Conservation (phyloP, 2,797 vertebrate species). For the Xerus rutilus region DNA sequence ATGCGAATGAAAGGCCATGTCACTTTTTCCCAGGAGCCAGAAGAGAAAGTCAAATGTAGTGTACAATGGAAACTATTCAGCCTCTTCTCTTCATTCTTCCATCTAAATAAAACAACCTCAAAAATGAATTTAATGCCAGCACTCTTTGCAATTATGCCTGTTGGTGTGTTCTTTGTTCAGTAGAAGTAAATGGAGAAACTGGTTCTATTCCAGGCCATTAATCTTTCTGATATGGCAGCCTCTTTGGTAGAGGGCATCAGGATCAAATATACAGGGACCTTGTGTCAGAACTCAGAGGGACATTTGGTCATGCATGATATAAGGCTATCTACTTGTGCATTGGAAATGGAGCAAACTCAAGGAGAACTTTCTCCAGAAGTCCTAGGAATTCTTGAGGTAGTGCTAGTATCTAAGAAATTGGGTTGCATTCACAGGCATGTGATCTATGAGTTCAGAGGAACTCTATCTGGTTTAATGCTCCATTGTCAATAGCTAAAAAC, state of each 20-base stretch:
- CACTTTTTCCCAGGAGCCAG: background rate
- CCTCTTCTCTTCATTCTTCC: background rate
- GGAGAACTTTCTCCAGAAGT: background rate
- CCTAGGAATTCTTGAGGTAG: background rate
- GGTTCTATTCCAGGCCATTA: conserved; percentile 13
- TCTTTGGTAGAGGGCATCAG: background rate
- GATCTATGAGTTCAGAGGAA: background rate
- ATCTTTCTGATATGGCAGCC: background rate
- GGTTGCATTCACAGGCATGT: background rate
- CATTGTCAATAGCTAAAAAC: background rate
- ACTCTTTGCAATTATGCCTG: background rate
- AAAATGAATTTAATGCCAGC: background rate
- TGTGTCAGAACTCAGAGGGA: background rate
- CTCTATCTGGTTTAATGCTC: background rate
- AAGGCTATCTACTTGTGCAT: background rate
- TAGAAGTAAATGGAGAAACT: background rate
- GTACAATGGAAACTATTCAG: background rate
- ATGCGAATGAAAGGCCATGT: background rate
- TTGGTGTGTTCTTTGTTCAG: background rate
- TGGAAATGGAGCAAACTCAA: background rate
- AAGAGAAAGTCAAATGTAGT: background rate
- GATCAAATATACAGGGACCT: background rate
- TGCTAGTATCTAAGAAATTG: background rate
- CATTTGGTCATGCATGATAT: background rate
- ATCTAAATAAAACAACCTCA: background rate